These are phyloP conservation scores for Lontra canadensis DNA, from an alignment of 2,113 vertebrate genomes.

Conservation along the genomic window DNA sequence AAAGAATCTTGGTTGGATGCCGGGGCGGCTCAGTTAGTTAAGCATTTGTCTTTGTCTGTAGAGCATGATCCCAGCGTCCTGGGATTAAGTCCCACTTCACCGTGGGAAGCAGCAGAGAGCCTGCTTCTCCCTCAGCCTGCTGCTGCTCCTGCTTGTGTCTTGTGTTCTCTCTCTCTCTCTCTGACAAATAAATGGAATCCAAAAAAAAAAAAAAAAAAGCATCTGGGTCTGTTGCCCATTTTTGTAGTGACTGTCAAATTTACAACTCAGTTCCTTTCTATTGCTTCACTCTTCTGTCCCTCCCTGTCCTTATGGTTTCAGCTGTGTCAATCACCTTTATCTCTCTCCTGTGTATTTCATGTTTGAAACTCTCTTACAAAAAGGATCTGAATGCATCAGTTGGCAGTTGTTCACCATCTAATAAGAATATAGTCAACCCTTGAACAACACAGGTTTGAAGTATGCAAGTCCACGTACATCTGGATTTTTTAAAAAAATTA, in stretches of 20 bases:
- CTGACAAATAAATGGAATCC: neutral
- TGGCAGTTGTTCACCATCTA: neutral
- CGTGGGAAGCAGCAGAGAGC: neutral
- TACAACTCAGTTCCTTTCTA: neutral
- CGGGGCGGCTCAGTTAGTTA: neutral
- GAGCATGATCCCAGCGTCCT: neutral
- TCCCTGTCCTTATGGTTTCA: neutral
- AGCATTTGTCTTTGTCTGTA: neutral
- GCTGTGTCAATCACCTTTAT: neutral
- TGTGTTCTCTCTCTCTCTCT: neutral
- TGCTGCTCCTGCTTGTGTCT: neutral
- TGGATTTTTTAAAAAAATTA: neutral
- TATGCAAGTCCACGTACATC: neutral
- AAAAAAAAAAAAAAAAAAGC: neutral
- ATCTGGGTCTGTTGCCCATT: neutral
- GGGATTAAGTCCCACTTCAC: neutral
- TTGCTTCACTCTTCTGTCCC: neutral
- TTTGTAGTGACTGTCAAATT: neutral
- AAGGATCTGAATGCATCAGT: neutral
- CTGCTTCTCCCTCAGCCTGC: neutral
- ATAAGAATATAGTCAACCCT: neutral
- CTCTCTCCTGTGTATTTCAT: neutral
- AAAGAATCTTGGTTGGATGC: neutral
- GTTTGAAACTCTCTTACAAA: neutral
- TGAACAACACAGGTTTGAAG: neutral